Evolutionary conservation across 2,888 invertebrate species (phyloP).

Genomic region (Pseudococcus jackbeardsleyi): DNA sequence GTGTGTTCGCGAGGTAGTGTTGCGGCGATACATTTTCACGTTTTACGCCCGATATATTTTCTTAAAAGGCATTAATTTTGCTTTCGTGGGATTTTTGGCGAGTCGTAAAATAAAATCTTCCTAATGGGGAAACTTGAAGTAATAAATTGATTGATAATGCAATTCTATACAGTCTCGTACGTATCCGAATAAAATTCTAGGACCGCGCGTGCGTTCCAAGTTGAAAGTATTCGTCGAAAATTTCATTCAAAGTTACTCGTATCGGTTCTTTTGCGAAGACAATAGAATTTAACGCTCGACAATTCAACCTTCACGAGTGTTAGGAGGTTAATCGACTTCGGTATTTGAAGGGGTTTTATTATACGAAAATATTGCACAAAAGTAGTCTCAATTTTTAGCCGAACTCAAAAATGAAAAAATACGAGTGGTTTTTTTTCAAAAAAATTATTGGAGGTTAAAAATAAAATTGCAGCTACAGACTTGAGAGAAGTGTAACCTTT

Average conservation of each 20-base stretch:
- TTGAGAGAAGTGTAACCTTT: too few relatives aligned
- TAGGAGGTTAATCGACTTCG: not conserved
- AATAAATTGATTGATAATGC: slow-evolving; percentile 11
- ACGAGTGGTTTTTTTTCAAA: too few relatives aligned
- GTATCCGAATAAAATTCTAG: not conserved
- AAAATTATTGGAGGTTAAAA: too few relatives aligned
- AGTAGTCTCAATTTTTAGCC: too few relatives aligned
- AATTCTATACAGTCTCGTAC: not conserved
- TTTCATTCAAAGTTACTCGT: slow-evolving; percentile 7
- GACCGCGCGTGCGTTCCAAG: not conserved
- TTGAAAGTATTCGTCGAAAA: not conserved
- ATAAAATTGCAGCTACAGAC: too few relatives aligned
- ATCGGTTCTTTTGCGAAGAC: not conserved
- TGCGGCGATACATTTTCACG: slow-evolving; percentile 17
- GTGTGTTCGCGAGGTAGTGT: not conserved
- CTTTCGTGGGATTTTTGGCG: slow-evolving; percentile 17
- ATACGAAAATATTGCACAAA: too few relatives aligned
- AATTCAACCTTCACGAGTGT: too few relatives aligned
- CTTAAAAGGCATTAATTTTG: slow-evolving; percentile 6
- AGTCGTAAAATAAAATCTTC: slow-evolving; percentile 8
- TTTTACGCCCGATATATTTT: slow-evolving; percentile 11
- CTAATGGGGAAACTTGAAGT: not conserved
- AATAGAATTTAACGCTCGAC: not conserved
- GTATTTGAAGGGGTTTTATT: not conserved
- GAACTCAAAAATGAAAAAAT: too few relatives aligned